Evolutionary conservation across 2,113 vertebrate species (phyloP).

Genomic region (Oxyura jamaicensis): DNA sequence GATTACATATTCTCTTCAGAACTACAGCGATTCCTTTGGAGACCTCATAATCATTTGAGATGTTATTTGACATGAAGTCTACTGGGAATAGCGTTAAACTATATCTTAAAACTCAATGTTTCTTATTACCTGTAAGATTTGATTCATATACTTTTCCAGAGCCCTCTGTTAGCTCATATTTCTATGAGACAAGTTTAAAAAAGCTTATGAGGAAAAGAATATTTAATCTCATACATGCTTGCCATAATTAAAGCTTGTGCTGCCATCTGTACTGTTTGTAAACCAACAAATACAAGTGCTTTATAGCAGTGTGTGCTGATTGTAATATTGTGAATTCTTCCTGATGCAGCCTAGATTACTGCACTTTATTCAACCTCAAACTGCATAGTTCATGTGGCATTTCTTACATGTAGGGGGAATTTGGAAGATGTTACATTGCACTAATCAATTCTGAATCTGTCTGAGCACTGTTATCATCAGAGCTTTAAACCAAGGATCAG

Average conservation of each 20-base stretch:
- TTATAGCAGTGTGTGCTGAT: not conserved
- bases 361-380: not conserved
- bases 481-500: not conserved
- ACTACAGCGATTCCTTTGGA: rapidly evolving
- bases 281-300: not conserved
- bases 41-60: not conserved
- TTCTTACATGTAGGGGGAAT: not conserved
- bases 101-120: not conserved
- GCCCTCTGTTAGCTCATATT: not conserved
- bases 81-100: not conserved
- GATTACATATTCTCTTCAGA: not conserved
- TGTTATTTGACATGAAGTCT: not conserved
- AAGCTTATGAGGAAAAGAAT: not conserved
- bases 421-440: not conserved
- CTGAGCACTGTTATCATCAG: not conserved
- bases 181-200: not conserved
- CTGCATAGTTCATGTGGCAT: not conserved
- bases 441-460: not conserved
- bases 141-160: not conserved
- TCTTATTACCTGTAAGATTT: not conserved
- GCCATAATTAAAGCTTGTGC: not conserved
- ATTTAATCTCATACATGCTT: not conserved
- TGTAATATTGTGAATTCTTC: not conserved
- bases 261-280: not conserved
- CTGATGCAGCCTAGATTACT: not conserved